phyloP scores from a whole-genome alignment of 1,140 invertebrate species.

The Lethrus apterus region DNA sequence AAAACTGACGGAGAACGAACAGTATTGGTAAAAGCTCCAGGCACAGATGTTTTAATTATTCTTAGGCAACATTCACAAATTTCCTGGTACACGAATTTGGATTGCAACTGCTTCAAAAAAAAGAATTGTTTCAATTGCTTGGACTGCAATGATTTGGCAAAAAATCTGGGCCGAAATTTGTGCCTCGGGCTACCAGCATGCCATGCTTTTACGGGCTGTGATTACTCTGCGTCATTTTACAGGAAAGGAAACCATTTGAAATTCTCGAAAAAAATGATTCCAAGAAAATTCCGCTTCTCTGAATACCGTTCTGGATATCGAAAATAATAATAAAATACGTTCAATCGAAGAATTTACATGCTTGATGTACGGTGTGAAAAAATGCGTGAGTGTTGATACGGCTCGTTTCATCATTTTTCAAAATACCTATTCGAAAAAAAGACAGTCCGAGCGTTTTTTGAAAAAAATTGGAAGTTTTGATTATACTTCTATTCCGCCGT shows the following conservation, averaged over 20 bases:
- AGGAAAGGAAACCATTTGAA: constrained; percentile 38
- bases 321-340: constrained; percentile 28
- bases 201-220: constrained; percentile 38
- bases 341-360: constrained; percentile 21
- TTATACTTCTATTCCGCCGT: constrained; percentile 26
- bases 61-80: constrained; percentile 35
- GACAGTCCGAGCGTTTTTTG: constrained; percentile 21
- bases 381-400: constrained; percentile 28
- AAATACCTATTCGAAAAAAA: constrained; percentile 24
- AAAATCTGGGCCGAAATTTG: constrained; percentile 29
- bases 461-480: constrained; percentile 30
- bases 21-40: constrained; percentile 28
- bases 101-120: constrained; percentile 24
- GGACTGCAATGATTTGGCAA: constrained; percentile 31
- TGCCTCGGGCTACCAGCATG: constrained; percentile 33
- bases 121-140: constrained; percentile 30
- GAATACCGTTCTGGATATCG: constrained; percentile 28
- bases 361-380: constrained; percentile 29
- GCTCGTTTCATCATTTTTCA: constrained; percentile 28
- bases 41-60: constrained; percentile 36
- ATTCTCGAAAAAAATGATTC: constrained; percentile 22
- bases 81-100: constrained; percentile 28
- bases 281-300: constrained; percentile 23
- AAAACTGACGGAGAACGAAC: constrained; percentile 25
- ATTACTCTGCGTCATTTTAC: constrained; percentile 37